Base-by-base conservation (phyloP, 1,140 invertebrate species). In the Campoletis sonorensis region DNA sequence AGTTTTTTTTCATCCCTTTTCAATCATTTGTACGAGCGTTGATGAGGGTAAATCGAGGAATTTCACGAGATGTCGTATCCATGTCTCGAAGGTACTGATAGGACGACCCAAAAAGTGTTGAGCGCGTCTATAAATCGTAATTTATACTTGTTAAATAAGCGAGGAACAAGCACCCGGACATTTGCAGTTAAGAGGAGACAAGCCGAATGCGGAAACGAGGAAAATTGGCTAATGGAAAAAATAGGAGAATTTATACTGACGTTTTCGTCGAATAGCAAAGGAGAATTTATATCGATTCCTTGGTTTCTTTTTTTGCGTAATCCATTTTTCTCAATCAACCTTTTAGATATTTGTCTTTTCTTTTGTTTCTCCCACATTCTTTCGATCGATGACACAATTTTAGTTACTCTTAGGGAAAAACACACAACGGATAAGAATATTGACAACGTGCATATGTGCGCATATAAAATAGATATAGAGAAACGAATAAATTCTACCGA, bases 401-500 rank as follows among this genome's bases (percentile, higher is more conserved):
- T n/a, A n/a, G n/a, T n/a, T n/a, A n/a, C n/a, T n/a, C 5, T 45
- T 45, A 13, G 40, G 18, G n/a, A 18, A 54, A 54, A 54, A 54
- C n/a, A 54, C 51, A 18, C n/a, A 8, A n/a, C 1, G n/a, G 5
- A 0, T 21, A n/a, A 54, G 1, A 21, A 75, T 49, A 15, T 72
- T 33, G 54, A 23, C 23, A 30, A 27, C 1, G n/a, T n/a, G n/a
- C 10, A 75, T 58, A 58, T 54, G 49, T 58, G 45, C 21, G 68
- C 33, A 71, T 18, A 21, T 45, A 21, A 33, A 37, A 54, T 54
- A 8, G 23, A 45, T 51, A 30, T 33, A 37, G n/a, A 67, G 16
- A 73, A 45, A 16, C 51, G 26, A 73, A 76, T 79, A 77, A 80
- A 77, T 78, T 70, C 23, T 51, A 84, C 78, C 81, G 80, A 86